Base-by-base conservation (phyloP, 2,888 invertebrate genomes). In the Saturnia japonica region DNA sequence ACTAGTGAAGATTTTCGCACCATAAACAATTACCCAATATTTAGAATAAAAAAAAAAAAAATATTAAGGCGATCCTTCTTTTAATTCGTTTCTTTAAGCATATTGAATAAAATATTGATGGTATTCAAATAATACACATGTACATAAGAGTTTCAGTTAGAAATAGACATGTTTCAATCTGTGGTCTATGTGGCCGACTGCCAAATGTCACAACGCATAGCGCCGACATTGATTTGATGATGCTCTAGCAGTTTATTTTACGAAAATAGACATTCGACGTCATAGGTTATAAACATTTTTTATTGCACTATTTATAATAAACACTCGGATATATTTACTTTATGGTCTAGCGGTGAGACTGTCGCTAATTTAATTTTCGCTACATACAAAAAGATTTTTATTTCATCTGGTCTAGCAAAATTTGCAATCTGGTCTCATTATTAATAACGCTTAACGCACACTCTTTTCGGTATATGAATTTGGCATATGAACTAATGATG, bases 171-270 rank as follows among this genome's bases (percentile, higher is more conserved):
- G 75, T 73, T 71, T 72, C 78, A 74, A 72, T 72, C 47, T 69
- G 45, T 62, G 45, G 74, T 68, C 54, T n/a, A 67, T 74, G 74
- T 81, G 82, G 79, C 74, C 45, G 42, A 25, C 54, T 68, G 80
- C 80, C 80, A 81, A 79, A 75, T 80, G 79, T 81, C 80, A 81
- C 75, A 60, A 60, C 69, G 72, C 68, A 68, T 71, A 60, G 67
- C 47, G 34, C 68, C 70, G 16, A 68, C 68, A 68, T 68, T 45
- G 62, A 70, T 68, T 60, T 70, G 67, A 51, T 66, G 67, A 67
- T 70, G 66, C 64, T 66, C 51, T 43, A 67, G 54, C 22, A 66
- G 40, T 54, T 57, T 70, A 70, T 70, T 70, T 45, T 66, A 54
- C 45, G 60, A 62, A 69, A 62, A 69, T 34, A 69, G 62, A 69